Percentiles rank a stretch among this genome's conserved stretches.
These are phyloP conservation scores for Aphodius granarius DNA, from an alignment of 2,888 invertebrate genomes.

Conservation along the genomic window DNA sequence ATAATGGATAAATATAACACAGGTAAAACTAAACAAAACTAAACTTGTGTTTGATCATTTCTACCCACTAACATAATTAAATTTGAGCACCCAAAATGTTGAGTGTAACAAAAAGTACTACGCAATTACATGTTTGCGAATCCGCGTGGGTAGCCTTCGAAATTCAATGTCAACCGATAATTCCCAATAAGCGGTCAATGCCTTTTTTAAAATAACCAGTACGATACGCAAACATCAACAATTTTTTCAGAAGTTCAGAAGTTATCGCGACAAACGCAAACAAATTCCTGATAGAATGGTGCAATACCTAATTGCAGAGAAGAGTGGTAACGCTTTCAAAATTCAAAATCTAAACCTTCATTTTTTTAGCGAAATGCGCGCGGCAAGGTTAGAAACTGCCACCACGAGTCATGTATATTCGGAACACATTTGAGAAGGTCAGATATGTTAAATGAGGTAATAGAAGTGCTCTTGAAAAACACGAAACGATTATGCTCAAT, in stretches of 20 bases:
- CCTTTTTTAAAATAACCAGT: conserved; percentile 15
- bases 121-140: not conserved
- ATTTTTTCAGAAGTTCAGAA: not conserved
- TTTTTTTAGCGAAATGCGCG: not conserved
- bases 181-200: conserved; percentile 22
- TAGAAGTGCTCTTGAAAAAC: not conserved
- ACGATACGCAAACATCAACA: not conserved
- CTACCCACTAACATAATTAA: not conserved
- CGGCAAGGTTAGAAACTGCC: not conserved
- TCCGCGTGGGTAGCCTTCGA: not conserved
- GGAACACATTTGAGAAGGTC: not conserved
- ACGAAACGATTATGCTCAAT: not conserved
- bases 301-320: not conserved
- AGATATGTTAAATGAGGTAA: not conserved
- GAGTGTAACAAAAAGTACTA: not conserved
- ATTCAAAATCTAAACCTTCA: not conserved
- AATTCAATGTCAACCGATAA: conserved; percentile 27
- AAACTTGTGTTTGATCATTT: no score
- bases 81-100: not conserved
- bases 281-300: not conserved
- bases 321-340: not conserved
- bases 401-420: not conserved
- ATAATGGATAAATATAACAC: no score
- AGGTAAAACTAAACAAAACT: no score
- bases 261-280: not conserved